phyloP scores from a whole-genome alignment of 1,140 invertebrate genomes.

The Heliothis virescens region DNA sequence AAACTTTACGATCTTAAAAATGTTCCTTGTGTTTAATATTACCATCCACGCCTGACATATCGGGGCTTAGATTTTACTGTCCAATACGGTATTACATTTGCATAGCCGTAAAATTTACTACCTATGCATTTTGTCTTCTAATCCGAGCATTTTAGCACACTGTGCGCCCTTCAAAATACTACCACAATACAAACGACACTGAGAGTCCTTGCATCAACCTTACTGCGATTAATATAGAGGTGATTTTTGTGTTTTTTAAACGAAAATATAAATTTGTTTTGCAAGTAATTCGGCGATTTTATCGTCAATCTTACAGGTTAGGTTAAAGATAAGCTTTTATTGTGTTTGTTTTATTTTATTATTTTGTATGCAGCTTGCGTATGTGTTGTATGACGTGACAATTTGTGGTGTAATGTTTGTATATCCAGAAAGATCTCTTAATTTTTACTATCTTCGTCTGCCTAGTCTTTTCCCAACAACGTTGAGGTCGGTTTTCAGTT shows the following conservation, averaged over 20 bases:
- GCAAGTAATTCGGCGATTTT: constrained; percentile 47
- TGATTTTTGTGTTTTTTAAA: constrained; percentile 2
- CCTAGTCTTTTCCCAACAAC: too few species aligned
- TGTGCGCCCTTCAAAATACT: constrained; percentile 54
- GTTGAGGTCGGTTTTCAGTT: too few species aligned
- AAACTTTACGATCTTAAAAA: constrained; percentile 49
- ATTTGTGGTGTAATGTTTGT: neutral
- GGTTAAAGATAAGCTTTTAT: constrained; percentile 57
- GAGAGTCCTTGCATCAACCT: neutral
- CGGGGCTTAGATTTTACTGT: constrained; percentile 75
- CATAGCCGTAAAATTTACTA: constrained; percentile 83
- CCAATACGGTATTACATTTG: constrained; percentile 76
- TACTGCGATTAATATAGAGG: neutral
- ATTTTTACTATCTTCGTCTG: too few species aligned
- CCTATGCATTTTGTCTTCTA: constrained; percentile 78
- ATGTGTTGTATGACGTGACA: neutral
- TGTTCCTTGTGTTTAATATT: constrained; percentile 48
- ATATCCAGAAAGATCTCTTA: neutral
- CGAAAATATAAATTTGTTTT: constrained; percentile 1
- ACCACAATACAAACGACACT: neutral
- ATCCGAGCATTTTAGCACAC: constrained; percentile 71
- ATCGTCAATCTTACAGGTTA: constrained; percentile 55
- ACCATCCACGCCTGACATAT: constrained; percentile 61
- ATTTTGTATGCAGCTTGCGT: constrained; percentile 16
- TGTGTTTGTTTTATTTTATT: constrained; percentile 57